Base-by-base conservation (phyloP, 2,113 vertebrate genomes). In the Hassar affinis region DNA sequence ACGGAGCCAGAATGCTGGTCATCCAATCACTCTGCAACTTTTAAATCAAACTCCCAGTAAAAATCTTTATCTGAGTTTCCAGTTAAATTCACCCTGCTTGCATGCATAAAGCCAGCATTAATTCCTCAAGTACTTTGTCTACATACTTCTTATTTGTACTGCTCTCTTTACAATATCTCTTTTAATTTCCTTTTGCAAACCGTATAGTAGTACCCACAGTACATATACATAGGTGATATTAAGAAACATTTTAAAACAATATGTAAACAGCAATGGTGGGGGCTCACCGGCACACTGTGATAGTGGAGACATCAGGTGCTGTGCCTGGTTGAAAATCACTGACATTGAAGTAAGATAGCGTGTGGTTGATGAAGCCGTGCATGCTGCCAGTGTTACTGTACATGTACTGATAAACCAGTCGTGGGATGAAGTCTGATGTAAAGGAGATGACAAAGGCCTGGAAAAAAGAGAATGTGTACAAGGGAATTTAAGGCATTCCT, bases 371-470 rank as follows among this genome's bases (percentile, higher is more conserved):
- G 89, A 99, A 99, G 93, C 98, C 98, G 4, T 98, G 94, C 94
- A 99, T 96, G 87, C 95, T 97, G 78, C 98, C 97, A 0, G 95
- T 95, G 86, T 93, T 92, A 83, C 98, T 99, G 89, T 96, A 99
- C 87, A 94, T 94, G 78, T 99, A 98, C 88, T 96, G 97, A 90
- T 99, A 99, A 89, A 98, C 95, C 1, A 99, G 95, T 80, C 98
- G 96, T 12, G 98, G 98, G 84, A 99, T 96, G 90, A 99, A 98
- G 93, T 99, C 98, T 0, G 98, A 99, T 25, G 98, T 99, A 91
- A 98, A 92, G 38, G 98, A 94, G 75, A 99, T 99, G 88, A 99
- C 98, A 89, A 99, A 99, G 87, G 98, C 98, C 97, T 99, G 84
- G 61, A 51, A 71, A 62, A 66, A 20, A 78, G 71, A 81, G 8